phyloP scores from a whole-genome alignment of 2,797 vertebrate species.

The Epinephelus malabaricus region DNA sequence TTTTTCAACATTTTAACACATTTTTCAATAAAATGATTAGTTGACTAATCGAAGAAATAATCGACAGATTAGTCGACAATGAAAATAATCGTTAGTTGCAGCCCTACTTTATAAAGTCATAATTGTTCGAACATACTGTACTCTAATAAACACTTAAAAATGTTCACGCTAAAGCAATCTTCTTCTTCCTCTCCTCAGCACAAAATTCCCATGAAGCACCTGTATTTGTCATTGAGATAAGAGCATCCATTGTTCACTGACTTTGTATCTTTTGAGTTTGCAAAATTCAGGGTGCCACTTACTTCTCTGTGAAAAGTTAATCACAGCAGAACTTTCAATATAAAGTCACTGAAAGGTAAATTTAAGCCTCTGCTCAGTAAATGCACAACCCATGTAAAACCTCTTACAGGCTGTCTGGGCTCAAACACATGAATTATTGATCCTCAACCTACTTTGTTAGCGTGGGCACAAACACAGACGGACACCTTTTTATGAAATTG shows the following conservation, averaged over 20 bases:
- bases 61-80: too few relatives aligned
- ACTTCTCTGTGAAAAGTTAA: neutral
- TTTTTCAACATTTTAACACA: too few relatives aligned
- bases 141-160: neutral
- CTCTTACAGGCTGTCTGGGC: slow-evolving; percentile 4
- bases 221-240: neutral
- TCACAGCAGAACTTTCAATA: neutral
- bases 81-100: too few relatives aligned
- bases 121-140: neutral
- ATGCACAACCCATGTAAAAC: slow-evolving; percentile 17
- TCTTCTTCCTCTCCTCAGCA: neutral
- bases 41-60: too few relatives aligned
- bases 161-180: too few relatives aligned
- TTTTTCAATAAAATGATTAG: too few relatives aligned
- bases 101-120: neutral
- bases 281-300: neutral
- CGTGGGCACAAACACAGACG: slow-evolving; percentile 5
- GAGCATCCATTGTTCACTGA: neutral
- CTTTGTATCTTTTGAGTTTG: neutral
- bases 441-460: slow-evolving; percentile 33
- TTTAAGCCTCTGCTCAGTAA: neutral
- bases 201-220: neutral
- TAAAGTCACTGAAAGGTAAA: neutral
- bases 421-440: slow-evolving; percentile 45
- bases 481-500: neutral